These are phyloP conservation scores for Schizaphis graminum DNA, from an alignment of 2,888 invertebrate genomes.

Conservation along the genomic window DNA sequence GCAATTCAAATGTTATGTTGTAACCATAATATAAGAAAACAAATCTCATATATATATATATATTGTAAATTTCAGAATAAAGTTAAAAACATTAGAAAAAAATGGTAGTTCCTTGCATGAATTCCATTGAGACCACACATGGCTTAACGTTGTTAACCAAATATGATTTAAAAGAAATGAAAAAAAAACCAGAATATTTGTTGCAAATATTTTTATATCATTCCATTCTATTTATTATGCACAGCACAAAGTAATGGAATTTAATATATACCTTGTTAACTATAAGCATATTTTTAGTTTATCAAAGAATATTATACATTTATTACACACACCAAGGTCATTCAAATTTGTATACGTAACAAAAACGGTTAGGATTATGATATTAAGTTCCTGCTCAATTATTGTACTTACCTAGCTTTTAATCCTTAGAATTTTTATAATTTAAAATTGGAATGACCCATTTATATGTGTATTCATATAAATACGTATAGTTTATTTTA, in stretches of 20 bases:
- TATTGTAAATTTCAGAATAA: slow-evolving; percentile 1
- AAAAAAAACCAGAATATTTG: neutral
- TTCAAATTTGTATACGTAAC: neutral
- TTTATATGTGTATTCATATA: neutral
- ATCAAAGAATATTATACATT: neutral
- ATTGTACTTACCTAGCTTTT: neutral
- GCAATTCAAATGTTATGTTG: slow-evolving; percentile 25
- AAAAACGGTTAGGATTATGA: neutral
- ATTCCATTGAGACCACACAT: slow-evolving; percentile 27
- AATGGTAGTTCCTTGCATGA: neutral
- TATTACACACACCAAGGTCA: neutral
- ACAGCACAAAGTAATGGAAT: slow-evolving; percentile 1
- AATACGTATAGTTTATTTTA: neutral
- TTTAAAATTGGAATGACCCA: neutral
- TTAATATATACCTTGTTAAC: neutral
- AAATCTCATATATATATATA: neutral
- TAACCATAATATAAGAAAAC: neutral
- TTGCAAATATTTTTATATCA: neutral
- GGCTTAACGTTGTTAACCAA: slow-evolving; percentile 25
- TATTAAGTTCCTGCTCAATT: neutral
- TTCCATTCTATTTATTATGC: neutral
- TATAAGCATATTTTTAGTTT: neutral
- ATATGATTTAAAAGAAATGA: slow-evolving; percentile 22
- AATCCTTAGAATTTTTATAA: neutral
- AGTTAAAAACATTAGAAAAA: slow-evolving; percentile 8